These are phyloP conservation scores for Sminthurides aquaticus DNA, from an alignment of 2,888 invertebrate species.

Conservation along the genomic window DNA sequence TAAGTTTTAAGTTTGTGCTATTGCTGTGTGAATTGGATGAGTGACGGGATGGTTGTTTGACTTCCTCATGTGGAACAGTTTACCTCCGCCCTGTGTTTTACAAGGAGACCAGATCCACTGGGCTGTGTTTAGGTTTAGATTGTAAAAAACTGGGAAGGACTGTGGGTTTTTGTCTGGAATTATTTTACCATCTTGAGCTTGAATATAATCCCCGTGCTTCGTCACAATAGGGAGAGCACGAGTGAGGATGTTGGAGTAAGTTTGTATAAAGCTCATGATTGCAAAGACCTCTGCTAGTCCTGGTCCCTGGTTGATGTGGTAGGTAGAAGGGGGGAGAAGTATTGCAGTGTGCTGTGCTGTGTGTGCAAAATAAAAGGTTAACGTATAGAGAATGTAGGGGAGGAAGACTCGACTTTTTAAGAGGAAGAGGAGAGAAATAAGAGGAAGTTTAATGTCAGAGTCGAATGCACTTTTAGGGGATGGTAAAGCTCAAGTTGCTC, in stretches of 20 bases:
- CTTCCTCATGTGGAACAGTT: constrained; percentile 30
- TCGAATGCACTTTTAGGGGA: background rate
- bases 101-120: background rate
- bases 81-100: constrained; percentile 21
- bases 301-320: background rate
- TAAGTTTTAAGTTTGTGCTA: too few species aligned
- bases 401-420: too few species aligned
- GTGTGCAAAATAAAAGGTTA: too few species aligned
- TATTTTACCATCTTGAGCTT: background rate
- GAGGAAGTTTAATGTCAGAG: background rate
- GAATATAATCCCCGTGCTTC: background rate
- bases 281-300: background rate
- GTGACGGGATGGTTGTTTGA: constrained; percentile 12
- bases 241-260: background rate
- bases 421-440: background rate
- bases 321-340: too few species aligned
- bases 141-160: background rate
- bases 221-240: background rate
- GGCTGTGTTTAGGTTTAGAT: background rate
- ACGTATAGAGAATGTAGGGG: background rate
- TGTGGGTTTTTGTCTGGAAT: background rate
- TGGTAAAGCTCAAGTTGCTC: too few species aligned
- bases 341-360: too few species aligned
- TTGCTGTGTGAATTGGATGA: constrained; percentile 21
- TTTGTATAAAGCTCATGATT: background rate